Percentiles rank a stretch among this genome's conserved stretches.
Conservation (phyloP, 2,797 vertebrate species). For the Acanthurus leucopareius region DNA sequence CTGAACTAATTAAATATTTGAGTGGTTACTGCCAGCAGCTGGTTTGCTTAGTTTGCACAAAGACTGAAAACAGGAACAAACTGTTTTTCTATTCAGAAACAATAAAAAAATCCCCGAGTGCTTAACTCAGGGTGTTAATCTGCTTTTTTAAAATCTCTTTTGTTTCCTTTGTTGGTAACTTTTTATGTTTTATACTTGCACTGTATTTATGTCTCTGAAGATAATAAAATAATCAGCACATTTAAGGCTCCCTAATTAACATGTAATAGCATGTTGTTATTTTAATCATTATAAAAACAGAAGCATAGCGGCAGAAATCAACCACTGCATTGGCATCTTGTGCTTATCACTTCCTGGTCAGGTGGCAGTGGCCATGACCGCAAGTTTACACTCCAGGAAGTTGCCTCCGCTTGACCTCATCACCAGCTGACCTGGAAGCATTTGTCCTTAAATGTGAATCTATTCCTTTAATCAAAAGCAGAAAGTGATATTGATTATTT, state of each 20-base stretch:
- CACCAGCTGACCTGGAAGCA: neutral
- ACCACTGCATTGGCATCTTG: neutral
- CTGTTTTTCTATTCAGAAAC: too few relatives aligned
- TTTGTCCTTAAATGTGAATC: neutral
- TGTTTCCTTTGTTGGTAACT: too few relatives aligned
- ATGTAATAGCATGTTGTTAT: neutral
- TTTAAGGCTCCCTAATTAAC: neutral
- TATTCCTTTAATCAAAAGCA: constrained; percentile 5
- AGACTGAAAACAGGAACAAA: neutral
- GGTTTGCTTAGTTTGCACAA: neutral
- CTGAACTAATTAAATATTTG: neutral
- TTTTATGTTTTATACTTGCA: too few relatives aligned
- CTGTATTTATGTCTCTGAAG: too few relatives aligned
- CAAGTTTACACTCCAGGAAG: neutral
- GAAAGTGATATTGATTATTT: neutral
- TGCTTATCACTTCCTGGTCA: too few relatives aligned
- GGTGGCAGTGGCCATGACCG: too few relatives aligned
- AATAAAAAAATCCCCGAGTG: too few relatives aligned
- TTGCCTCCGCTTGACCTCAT: too few relatives aligned
- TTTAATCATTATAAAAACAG: neutral
- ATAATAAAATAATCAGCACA: too few relatives aligned
- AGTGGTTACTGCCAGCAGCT: neutral
- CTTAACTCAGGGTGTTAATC: too few relatives aligned
- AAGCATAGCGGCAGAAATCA: neutral
- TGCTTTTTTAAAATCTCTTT: too few relatives aligned